Conservation (phyloP, 1,140 invertebrate genomes). For the Gryllus bimaculatus region DNA sequence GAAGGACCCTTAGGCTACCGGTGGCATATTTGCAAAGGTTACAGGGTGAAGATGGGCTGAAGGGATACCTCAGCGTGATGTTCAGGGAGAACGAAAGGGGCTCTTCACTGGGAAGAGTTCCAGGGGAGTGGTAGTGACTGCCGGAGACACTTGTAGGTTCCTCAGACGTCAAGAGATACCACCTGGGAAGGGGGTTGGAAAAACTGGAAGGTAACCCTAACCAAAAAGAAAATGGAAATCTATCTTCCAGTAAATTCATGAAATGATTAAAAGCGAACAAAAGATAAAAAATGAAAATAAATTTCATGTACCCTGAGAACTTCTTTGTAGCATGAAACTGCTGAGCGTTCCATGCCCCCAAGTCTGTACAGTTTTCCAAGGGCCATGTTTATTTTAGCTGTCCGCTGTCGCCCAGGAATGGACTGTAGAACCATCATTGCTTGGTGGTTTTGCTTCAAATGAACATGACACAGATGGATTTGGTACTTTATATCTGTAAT, state of each 20-base stretch:
- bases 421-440: conserved; percentile 56
- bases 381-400: conserved; percentile 59
- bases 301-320: conserved; percentile 44
- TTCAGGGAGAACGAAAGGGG: too few relatives aligned
- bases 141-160: too few relatives aligned
- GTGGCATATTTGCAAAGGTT: too few relatives aligned
- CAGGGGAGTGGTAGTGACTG: too few relatives aligned
- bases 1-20: too few relatives aligned
- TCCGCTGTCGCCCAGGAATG: conserved; percentile 58
- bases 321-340: conserved; percentile 63
- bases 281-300: neutral
- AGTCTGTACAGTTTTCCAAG: conserved; percentile 61
- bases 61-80: neutral
- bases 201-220: too few relatives aligned
- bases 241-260: too few relatives aligned
- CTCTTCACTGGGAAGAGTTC: too few relatives aligned
- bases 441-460: conserved; percentile 51
- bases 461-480: conserved; percentile 56
- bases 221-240: too few relatives aligned
- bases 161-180: too few relatives aligned
- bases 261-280: neutral
- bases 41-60: too few relatives aligned
- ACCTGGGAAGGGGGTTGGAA: too few relatives aligned
- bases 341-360: conserved; percentile 59
- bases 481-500: conserved; percentile 64